Conservation (phyloP, 2,888 invertebrate genomes). For the Mactromeris polynyma region DNA sequence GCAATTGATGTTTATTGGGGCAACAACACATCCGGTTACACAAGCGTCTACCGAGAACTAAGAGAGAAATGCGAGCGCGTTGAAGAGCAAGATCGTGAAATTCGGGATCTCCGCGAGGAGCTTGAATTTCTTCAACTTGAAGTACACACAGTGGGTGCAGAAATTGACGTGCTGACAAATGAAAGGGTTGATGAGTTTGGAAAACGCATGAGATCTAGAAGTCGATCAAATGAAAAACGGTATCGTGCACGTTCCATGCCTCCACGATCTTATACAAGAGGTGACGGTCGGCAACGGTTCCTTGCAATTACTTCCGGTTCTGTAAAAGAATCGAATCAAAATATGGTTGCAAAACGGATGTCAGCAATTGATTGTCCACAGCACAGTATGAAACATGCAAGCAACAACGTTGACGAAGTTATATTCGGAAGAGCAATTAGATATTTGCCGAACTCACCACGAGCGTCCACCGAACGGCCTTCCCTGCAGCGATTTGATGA, state of each 20-base stretch:
- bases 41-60: constrained; percentile 54
- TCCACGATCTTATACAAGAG: neutral
- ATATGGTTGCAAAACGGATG: neutral
- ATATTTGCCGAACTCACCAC: neutral
- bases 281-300: neutral
- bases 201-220: neutral
- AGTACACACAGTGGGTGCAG: constrained; percentile 52
- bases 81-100: constrained; percentile 53
- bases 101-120: constrained; percentile 47
- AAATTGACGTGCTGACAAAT: constrained; percentile 43
- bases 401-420: neutral
- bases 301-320: constrained; percentile 2
- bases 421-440: neutral
- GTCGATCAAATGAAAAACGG: neutral
- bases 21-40: constrained; percentile 28
- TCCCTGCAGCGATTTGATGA: neutral
- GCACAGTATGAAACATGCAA: neutral
- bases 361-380: neutral
- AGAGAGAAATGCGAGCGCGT: constrained; percentile 51
- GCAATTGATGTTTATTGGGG: constrained; percentile 19
- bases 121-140: constrained; percentile 54
- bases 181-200: neutral
- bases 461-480: neutral
- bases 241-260: constrained; percentile 31
- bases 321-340: neutral